phyloP scores from a whole-genome alignment of 2,888 invertebrate species.

The Tinea semifulvella region DNA sequence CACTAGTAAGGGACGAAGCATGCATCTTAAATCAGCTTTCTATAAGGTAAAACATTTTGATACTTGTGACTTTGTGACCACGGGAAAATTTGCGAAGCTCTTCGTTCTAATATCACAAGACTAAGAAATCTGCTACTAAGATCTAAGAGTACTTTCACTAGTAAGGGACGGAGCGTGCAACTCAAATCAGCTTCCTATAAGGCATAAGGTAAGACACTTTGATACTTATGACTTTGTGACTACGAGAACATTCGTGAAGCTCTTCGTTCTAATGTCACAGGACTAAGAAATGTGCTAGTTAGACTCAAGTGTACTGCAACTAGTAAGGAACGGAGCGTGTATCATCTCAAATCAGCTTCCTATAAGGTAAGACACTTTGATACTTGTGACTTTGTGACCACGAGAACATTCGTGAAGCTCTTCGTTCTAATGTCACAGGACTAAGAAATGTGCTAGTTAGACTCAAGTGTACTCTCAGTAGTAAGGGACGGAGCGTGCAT shows the following conservation, averaged over 20 bases:
- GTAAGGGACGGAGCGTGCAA: constrained; percentile 94
- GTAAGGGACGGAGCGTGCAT: constrained; percentile 94
- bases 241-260: constrained; percentile 85
- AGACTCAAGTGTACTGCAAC: constrained; percentile 94
- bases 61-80: constrained; percentile 92
- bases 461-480: constrained; percentile 93
- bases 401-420: constrained; percentile 79
- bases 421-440: constrained; percentile 48
- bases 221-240: constrained; percentile 81
- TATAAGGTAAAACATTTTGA: constrained; percentile 77
- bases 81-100: constrained; percentile 79
- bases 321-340: constrained; percentile 94
- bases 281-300: constrained; percentile 72
- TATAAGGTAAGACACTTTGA: constrained; percentile 92
- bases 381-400: constrained; percentile 98
- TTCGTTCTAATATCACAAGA: constrained; percentile 48
- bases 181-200: constrained; percentile 94
- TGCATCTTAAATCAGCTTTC: constrained; percentile 94
- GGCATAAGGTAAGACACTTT: constrained; percentile 76
- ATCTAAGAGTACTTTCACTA: constrained; percentile 93
- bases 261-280: constrained; percentile 49
- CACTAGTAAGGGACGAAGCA: constrained; percentile 93
- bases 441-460: constrained; percentile 77
- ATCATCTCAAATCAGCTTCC: constrained; percentile 93
- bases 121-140: constrained; percentile 77